These are phyloP conservation scores for Gallinago stenura DNA, from an alignment of 2,797 vertebrate species.

Conservation along the genomic window DNA sequence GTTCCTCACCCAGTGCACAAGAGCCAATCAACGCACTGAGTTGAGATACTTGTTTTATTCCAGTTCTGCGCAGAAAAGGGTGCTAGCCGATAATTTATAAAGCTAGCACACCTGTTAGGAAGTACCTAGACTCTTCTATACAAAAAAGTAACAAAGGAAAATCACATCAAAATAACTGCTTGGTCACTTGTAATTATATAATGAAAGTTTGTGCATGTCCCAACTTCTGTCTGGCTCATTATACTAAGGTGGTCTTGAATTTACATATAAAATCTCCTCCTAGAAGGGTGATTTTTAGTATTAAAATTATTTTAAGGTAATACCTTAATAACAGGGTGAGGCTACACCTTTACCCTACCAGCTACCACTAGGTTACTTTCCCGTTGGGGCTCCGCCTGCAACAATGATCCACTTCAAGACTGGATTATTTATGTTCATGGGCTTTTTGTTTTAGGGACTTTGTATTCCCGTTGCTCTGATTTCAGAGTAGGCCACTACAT, in stretches of 20 bases:
- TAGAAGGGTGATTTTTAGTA: neutral
- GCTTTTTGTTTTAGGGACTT: neutral
- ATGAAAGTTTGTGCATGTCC: neutral
- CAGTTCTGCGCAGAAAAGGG: neutral
- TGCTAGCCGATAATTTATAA: neutral
- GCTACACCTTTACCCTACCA: neutral
- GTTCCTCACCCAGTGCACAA: neutral
- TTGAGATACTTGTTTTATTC: neutral
- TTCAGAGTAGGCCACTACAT: neutral
- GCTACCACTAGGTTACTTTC: neutral
- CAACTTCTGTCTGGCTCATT: neutral
- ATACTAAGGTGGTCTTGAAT: neutral
- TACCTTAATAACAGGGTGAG: neutral
- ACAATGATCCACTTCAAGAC: neutral
- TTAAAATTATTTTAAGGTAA: neutral
- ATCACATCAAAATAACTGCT: neutral
- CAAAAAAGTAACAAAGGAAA: neutral
- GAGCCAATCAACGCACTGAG: neutral
- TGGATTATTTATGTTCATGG: neutral
- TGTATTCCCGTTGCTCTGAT: neutral
- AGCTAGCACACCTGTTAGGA: neutral
- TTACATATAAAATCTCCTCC: neutral
- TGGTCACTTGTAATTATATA: neutral
- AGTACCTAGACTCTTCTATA: neutral
- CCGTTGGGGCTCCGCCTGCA: neutral